These are phyloP conservation scores for Trachemys scripta DNA, from an alignment of 2,113 vertebrate species.

Conservation along the genomic window DNA sequence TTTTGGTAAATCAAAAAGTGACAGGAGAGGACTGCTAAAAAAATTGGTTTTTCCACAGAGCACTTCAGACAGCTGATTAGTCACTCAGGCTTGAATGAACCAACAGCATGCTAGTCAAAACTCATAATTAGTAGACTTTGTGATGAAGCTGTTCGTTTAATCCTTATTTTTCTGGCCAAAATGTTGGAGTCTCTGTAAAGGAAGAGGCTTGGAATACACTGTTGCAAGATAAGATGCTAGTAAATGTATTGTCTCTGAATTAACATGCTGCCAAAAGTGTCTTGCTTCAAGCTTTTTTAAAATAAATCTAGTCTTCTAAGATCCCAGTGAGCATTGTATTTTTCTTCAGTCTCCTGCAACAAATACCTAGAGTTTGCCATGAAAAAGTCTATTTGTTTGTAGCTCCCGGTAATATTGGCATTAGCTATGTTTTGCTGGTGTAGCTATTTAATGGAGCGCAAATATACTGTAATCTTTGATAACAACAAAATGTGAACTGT, in stretches of 20 bases:
- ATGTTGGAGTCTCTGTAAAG: not conserved
- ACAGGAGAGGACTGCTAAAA: not conserved
- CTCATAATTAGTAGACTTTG: not conserved
- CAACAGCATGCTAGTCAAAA: not conserved
- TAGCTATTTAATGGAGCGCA: not conserved
- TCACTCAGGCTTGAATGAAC: conserved; percentile 2
- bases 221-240: not conserved
- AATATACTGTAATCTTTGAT: not conserved
- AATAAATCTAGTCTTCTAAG: not conserved
- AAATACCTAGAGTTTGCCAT: not conserved
- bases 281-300: not conserved
- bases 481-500: conserved; percentile 3
- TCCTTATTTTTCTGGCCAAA: not conserved
- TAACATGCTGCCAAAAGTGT: not conserved
- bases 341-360: not conserved
- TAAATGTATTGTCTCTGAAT: not conserved
- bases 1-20: conserved; percentile 8
- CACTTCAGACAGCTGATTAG: conserved; percentile 11
- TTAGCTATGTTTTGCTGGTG: conserved; percentile 27
- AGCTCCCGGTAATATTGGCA: not conserved
- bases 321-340: not conserved
- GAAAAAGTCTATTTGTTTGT: not conserved
- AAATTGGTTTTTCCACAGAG: conserved; percentile 9
- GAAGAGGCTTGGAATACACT: not conserved
- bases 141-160: conserved; percentile 22